Conservation (phyloP, 1,140 invertebrate species). For the Telenomus remus region DNA sequence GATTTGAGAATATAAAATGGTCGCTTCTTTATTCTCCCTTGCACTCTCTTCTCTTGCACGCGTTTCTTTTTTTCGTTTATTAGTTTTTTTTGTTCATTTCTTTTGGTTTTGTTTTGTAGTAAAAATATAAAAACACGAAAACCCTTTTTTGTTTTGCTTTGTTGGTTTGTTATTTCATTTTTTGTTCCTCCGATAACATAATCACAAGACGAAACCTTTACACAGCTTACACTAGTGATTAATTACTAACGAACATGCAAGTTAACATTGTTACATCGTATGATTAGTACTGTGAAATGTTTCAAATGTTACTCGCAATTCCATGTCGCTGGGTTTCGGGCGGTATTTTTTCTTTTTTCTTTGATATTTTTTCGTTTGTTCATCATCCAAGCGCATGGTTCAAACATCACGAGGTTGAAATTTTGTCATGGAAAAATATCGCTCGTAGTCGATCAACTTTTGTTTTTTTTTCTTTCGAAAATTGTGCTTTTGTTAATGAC, state of each 20-base stretch:
- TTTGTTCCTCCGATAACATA: constrained; percentile 36
- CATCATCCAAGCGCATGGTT: constrained; percentile 28
- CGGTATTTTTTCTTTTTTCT: constrained; percentile 16
- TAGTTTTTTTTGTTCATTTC: constrained; percentile 20
- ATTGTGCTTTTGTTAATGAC: constrained; percentile 14
- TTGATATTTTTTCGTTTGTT: not conserved
- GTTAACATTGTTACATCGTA: constrained; percentile 60
- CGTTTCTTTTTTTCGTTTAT: constrained; percentile 1
- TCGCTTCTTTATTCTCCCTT: not conserved
- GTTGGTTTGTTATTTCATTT: constrained; percentile 6
- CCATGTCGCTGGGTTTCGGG: constrained; percentile 32
- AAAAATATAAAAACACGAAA: constrained; percentile 53
- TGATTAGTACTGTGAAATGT: constrained; percentile 59
- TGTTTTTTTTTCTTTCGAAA: constrained; percentile 21
- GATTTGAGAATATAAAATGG: constrained; percentile 44
- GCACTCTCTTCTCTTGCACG: not conserved
- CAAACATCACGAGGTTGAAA: constrained; percentile 47
- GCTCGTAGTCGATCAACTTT: constrained; percentile 15
- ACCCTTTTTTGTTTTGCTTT: constrained; percentile 22
- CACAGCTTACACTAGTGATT: constrained; percentile 61
- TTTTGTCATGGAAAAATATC: constrained; percentile 57
- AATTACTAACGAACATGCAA: constrained; percentile 63
- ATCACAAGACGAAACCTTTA: constrained; percentile 56
- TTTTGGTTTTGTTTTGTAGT: constrained; percentile 32
- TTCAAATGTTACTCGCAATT: constrained; percentile 58